These are phyloP conservation scores for Chamaea fasciata DNA, from an alignment of 2,113 vertebrate species.

Conservation along the genomic window DNA sequence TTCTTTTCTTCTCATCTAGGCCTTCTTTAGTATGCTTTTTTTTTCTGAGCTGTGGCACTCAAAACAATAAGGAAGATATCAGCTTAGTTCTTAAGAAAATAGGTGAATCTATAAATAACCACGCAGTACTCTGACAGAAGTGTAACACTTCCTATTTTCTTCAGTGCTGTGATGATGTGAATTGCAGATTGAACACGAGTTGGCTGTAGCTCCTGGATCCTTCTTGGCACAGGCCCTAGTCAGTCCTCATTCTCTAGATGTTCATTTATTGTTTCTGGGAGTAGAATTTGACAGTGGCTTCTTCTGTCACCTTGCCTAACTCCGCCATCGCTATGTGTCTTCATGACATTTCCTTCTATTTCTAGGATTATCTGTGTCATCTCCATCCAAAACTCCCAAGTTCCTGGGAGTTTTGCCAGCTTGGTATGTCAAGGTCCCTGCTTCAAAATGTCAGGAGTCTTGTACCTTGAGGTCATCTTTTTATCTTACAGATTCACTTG, in stretches of 20 bases:
- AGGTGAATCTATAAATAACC: background rate
- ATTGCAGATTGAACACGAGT: background rate
- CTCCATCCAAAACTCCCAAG: background rate
- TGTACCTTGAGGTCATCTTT: background rate
- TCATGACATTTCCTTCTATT: background rate
- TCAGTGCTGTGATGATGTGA: background rate
- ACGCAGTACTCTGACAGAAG: background rate
- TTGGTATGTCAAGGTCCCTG: background rate
- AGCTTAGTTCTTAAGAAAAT: background rate
- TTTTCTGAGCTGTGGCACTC: background rate
- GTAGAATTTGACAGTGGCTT: background rate
- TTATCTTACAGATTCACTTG: background rate
- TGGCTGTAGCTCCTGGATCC: background rate
- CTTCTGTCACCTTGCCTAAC: background rate
- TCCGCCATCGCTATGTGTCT: background rate
- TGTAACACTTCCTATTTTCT: background rate
- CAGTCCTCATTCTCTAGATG: background rate
- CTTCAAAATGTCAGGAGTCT: background rate
- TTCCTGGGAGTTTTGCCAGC: background rate
- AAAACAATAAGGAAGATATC: background rate
- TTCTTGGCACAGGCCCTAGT: background rate
- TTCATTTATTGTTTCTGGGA: background rate
- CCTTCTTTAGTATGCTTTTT: background rate
- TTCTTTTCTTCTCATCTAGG: background rate
- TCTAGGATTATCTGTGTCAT: background rate